Conservation (phyloP, 1,140 invertebrate species). For the Drosophila sucinea region DNA sequence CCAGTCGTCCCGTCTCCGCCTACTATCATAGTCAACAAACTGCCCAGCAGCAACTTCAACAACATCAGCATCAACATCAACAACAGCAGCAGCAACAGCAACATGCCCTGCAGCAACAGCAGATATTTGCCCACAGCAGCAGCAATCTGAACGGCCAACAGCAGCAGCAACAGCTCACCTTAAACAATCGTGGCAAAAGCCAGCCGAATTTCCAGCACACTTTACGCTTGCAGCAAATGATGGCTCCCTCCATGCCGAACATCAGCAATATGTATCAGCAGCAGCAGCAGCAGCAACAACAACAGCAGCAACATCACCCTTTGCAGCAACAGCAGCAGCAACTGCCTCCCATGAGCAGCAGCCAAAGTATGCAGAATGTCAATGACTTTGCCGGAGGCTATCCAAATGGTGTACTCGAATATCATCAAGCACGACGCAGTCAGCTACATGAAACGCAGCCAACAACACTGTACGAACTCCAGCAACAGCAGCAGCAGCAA, state of each 20-base stretch:
- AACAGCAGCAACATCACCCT: constrained; percentile 41
- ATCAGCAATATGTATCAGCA: constrained; percentile 81
- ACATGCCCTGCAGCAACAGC: constrained; percentile 63
- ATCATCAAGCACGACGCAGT: constrained; percentile 69
- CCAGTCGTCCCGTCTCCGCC: constrained; percentile 73
- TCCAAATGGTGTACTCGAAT: constrained; percentile 69
- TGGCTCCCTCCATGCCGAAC: constrained; percentile 83
- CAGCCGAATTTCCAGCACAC: constrained; percentile 77
- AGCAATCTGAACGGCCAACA: constrained; percentile 64
- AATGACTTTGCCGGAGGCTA: constrained; percentile 60
- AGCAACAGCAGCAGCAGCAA: constrained; percentile 61
- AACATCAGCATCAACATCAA: constrained; percentile 64
- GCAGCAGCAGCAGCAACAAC: constrained; percentile 65
- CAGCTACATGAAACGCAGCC: constrained; percentile 58
- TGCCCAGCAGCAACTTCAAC: constrained; percentile 63
- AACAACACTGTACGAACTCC: constrained; percentile 64
- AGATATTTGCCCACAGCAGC: constrained; percentile 63
- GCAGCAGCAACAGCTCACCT: constrained; percentile 59
- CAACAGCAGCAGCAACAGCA: constrained; percentile 69
- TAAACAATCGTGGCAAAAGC: constrained; percentile 74
- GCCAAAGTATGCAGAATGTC: constrained; percentile 84
- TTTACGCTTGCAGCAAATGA: constrained; percentile 80
- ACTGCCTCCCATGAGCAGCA: constrained; percentile 58
- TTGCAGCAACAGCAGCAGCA: constrained; percentile 33
- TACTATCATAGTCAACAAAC: constrained; percentile 75